Base-by-base conservation (phyloP, 2,113 vertebrate species). In the Chunga burmeisteri region DNA sequence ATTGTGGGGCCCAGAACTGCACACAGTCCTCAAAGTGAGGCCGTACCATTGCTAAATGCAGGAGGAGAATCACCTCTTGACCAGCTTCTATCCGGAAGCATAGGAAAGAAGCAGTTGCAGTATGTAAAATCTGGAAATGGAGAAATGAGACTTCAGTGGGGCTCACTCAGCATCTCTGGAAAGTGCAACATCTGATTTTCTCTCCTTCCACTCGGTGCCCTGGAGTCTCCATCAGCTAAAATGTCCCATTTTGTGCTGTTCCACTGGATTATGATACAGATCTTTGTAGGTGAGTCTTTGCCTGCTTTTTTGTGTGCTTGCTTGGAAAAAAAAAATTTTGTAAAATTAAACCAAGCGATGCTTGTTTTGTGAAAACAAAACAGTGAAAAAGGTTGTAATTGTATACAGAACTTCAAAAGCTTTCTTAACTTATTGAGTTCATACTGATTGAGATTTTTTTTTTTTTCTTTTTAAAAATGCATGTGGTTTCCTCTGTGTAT, bases 271-370 rank as follows among this genome's bases (percentile, higher is more conserved):
- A 5, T 82, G 58, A 66, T 96, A 30, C 96, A 97, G 62, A 86
- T 47, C 78, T 73, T 96, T 25, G 90, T 93, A 93, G 96, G 96
- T 97, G 91, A 96, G 96, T 97, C 74, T 82, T 82, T 58, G 49
- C 47, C 40, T 72, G 53, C 14, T 93, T 85, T 85, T 85, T 72
- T 65, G 11, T 80, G 34, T 46, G 40, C 44, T 91, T 90, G 40
- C 44, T 94, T 27, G 61, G 62, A 38, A 68, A 72, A 52, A 11
- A 27, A 83, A 53, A 40, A 4, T 3, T 50, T 55, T 21, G 16
- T 29, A 52, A 62, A 56, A 22, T 65, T 44, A 65, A 90, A 86
- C 34, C 1, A 10, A 49, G 30, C 3, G 7, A 17, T 8, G 3
- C 8, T 55, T 67, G 32, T 63, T 88, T 71, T 84, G 16, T 80